These are phyloP conservation scores for Pelvicachromis taeniatus DNA, from an alignment of 2,113 vertebrate species.

Conservation along the genomic window DNA sequence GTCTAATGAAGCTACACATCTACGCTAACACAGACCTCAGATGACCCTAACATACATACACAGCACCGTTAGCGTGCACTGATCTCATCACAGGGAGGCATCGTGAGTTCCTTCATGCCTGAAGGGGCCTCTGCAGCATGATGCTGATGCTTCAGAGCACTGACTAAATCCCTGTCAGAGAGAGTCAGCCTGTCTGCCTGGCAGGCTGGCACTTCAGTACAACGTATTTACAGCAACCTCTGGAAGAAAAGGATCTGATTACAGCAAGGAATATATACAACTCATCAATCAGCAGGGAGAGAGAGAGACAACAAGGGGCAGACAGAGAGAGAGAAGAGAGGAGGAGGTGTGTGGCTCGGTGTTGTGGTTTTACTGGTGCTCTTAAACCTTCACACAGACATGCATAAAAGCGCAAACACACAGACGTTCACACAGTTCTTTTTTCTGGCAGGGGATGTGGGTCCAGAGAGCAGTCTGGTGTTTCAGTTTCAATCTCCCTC, in stretches of 20 bases:
- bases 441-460: conserved; percentile 29
- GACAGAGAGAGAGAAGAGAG: not conserved
- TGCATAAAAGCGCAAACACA: not conserved
- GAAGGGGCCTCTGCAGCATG: not conserved
- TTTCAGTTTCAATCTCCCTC: conserved; percentile 56
- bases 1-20: conserved; percentile 53
- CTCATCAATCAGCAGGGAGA: conserved; percentile 53
- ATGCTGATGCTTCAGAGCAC: conserved; percentile 13
- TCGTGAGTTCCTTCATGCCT: conserved; percentile 11
- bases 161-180: conserved; percentile 47
- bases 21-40: conserved; percentile 19
- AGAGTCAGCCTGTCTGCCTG: conserved; percentile 56
- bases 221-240: conserved; percentile 59
- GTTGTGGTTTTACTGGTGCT: conserved; percentile 45
- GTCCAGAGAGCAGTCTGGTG: conserved; percentile 45
- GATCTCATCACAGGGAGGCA: conserved; percentile 14
- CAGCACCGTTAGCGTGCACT: not conserved
- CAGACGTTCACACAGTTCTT: not conserved
- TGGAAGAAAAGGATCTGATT: conserved; percentile 63
- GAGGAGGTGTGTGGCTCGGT: conserved; percentile 10
- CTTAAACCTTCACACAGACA: conserved; percentile 14
- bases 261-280: conserved; percentile 61
- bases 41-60: conserved; percentile 11
- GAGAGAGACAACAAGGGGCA: conserved; percentile 12
- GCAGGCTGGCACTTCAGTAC: conserved; percentile 48